These are phyloP conservation scores for Discoglossus pictus DNA, from an alignment of 2,797 vertebrate genomes.

Conservation along the genomic window DNA sequence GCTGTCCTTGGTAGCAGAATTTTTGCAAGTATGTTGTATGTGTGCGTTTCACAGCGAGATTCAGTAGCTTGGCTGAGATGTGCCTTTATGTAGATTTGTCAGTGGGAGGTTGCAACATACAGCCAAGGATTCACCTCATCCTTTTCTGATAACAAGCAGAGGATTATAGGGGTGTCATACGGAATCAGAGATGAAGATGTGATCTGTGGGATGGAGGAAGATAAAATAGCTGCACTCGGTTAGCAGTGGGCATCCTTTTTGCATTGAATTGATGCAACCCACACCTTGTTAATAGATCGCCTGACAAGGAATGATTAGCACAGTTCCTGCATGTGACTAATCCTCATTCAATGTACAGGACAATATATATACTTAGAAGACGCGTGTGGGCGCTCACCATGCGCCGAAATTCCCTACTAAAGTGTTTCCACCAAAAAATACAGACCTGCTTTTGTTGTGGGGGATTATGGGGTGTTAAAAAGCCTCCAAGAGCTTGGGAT, in stretches of 20 bases:
- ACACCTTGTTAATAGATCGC: conserved; percentile 42
- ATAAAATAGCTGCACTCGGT: background rate
- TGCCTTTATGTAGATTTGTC: conserved; percentile 8
- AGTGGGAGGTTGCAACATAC: conserved; percentile 21
- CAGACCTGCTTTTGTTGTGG: conserved; percentile 25
- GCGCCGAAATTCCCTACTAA: background rate
- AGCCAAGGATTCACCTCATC: conserved; percentile 3
- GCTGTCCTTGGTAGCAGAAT: no score
- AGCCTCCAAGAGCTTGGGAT: conserved; percentile 20
- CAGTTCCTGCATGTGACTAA: conserved; percentile 37
- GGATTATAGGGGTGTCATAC: conserved; percentile 18
- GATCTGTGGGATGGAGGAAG: background rate
- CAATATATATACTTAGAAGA: conserved; percentile 19
- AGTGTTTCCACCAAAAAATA: background rate
- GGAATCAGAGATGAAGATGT: conserved; percentile 6
- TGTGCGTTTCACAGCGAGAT: no score
- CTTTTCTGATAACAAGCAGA: conserved; percentile 8
- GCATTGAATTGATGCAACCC: conserved; percentile 31
- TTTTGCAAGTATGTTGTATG: no score
- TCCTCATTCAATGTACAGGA: conserved; percentile 11
- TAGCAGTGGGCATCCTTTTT: conserved; percentile 37
- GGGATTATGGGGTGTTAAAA: conserved; percentile 44
- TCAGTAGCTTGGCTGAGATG: background rate
- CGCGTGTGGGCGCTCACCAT: conserved; percentile 6
- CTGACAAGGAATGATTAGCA: conserved; percentile 45